Evolutionary conservation across 2,888 invertebrate species (phyloP).

Genomic region (Heliconius ethilla): DNA sequence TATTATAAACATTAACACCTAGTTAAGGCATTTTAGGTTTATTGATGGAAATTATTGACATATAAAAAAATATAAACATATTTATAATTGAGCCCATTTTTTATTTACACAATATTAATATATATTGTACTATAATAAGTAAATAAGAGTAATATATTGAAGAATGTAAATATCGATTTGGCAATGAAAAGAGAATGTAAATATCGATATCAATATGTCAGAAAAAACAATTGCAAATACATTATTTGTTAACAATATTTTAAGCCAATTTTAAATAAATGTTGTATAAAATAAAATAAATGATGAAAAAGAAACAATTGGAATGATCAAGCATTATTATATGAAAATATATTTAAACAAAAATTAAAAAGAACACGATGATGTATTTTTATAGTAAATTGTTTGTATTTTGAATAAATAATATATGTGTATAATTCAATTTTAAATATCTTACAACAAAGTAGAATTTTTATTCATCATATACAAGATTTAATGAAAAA

Average conservation of each 20-base stretch:
- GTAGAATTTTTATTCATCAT: background rate
- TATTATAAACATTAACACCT: slow-evolving; percentile 10
- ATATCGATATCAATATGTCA: background rate
- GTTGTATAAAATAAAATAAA: background rate
- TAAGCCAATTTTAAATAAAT: background rate
- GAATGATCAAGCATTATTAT: background rate
- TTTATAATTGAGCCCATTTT: too few relatives aligned
- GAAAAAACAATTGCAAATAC: background rate
- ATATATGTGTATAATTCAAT: background rate
- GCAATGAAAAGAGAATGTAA: background rate
- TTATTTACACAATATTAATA: too few relatives aligned
- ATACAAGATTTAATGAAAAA: background rate
- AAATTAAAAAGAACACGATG: background rate
- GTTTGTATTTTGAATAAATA: background rate
- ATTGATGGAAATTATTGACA: background rate
- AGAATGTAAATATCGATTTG: background rate
- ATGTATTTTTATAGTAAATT: background rate
- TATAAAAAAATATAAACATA: too few relatives aligned
- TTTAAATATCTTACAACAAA: background rate
- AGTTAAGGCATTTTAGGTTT: slow-evolving; percentile 28
- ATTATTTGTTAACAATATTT: background rate
- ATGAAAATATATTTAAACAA: background rate
- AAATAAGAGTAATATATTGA: background rate
- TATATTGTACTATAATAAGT: too few relatives aligned
- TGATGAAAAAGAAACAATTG: background rate